These are phyloP conservation scores for Coturnix japonica DNA, from an alignment of 2,113 vertebrate genomes.

Conservation along the genomic window DNA sequence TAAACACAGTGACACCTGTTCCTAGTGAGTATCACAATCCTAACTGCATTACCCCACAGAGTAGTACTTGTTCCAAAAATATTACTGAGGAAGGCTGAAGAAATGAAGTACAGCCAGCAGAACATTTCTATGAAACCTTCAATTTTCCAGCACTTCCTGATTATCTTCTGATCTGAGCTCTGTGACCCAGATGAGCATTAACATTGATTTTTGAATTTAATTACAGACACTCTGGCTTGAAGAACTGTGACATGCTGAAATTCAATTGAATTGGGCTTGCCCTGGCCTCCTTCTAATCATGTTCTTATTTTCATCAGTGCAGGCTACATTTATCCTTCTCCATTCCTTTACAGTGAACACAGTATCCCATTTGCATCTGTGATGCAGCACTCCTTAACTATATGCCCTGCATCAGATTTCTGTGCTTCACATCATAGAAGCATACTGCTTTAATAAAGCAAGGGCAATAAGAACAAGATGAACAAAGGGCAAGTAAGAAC, in stretches of 20 bases:
- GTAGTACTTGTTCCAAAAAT: neutral
- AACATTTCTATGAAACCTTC: conserved; percentile 47
- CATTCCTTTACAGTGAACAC: neutral
- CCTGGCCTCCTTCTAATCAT: neutral
- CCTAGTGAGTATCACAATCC: neutral
- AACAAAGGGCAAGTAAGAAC: neutral
- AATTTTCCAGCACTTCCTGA: conserved; percentile 54
- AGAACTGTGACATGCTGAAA: conserved; percentile 50
- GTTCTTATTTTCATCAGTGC: conserved; percentile 27
- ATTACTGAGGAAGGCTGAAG: neutral
- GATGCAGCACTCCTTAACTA: conserved; percentile 21
- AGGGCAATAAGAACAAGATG: neutral
- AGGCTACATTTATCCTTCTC: neutral
- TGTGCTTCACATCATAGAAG: neutral
- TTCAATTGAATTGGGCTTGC: conserved; percentile 39
- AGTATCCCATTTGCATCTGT: neutral
- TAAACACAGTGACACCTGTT: neutral
- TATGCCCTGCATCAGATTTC: neutral
- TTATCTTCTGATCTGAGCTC: conserved; percentile 45
- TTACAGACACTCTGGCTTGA: conserved; percentile 44
- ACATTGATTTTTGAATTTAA: conserved; percentile 55
- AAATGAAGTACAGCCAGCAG: neutral
- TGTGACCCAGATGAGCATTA: conserved; percentile 43
- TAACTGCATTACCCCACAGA: neutral
- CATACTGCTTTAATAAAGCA: neutral